Evolutionary conservation across 2,888 invertebrate genomes (phyloP).

Genomic region (Prenolepis imparis): DNA sequence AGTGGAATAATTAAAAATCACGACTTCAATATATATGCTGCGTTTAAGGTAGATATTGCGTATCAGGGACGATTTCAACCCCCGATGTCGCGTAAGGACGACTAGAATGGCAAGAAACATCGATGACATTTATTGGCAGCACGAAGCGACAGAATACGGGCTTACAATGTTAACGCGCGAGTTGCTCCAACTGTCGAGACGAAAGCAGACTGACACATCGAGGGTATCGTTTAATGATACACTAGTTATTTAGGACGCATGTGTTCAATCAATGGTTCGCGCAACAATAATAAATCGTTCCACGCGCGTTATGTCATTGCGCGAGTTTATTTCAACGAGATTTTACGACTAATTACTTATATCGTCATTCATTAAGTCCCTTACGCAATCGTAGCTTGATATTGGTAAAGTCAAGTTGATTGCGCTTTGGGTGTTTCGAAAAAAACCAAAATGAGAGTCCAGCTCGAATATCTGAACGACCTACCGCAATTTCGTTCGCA

Average conservation of each 20-base stretch:
- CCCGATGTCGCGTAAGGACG: not conserved
- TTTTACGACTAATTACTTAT: not conserved
- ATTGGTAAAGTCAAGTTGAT: not conserved
- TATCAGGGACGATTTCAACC: conserved; percentile 20
- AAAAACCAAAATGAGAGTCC: conserved; percentile 11
- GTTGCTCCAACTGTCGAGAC: conserved; percentile 40
- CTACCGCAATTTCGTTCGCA: conserved; percentile 32
- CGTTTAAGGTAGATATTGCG: not conserved
- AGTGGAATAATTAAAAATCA: conserved; percentile 31
- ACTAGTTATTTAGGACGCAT: conserved; percentile 41
- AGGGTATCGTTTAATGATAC: conserved; percentile 66
- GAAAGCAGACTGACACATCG: conserved; percentile 65
- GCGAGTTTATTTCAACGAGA: not conserved
- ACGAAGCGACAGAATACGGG: conserved; percentile 19
- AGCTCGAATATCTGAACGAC: conserved; percentile 36
- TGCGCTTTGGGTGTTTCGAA: not conserved
- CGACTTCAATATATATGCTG: not conserved
- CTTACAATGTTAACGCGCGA: conserved; percentile 60
- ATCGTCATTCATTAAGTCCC: not conserved
- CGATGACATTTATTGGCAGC: conserved; percentile 37
- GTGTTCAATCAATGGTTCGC: conserved; percentile 9
- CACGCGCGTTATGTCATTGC: not conserved
- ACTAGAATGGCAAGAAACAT: conserved; percentile 24
- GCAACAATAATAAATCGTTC: conserved; percentile 35
- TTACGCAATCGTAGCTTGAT: not conserved